These are phyloP conservation scores for Junonia oenone DNA, from an alignment of 2,888 invertebrate genomes.

Conservation along the genomic window DNA sequence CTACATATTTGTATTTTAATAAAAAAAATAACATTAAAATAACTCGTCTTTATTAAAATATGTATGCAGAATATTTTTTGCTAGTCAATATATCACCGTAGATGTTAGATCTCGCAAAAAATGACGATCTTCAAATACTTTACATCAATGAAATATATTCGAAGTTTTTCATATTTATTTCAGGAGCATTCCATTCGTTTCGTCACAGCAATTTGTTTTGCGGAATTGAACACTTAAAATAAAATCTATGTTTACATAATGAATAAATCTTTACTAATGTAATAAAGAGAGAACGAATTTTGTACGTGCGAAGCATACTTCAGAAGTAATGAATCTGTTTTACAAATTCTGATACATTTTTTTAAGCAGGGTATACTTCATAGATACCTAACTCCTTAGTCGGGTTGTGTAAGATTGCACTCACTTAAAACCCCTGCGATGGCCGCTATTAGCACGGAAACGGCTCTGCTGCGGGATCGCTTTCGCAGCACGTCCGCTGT, in stretches of 20 bases:
- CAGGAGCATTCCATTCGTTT: not conserved
- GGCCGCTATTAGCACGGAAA: no score
- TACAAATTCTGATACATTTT: no score
- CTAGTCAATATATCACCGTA: slow-evolving; percentile 4
- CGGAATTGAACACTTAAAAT: slow-evolving; percentile 18
- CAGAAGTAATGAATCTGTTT: no score
- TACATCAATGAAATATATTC: slow-evolving; percentile 16
- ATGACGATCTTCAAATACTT: slow-evolving; percentile 4
- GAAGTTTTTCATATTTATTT: slow-evolving; percentile 4
- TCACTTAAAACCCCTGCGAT: no score
- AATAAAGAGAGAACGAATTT: not conserved
- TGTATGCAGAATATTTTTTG: no score
- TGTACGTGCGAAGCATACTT: not conserved
- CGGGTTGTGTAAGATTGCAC: no score
- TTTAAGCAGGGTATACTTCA: no score
- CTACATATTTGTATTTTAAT: no score
- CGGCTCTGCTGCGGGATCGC: no score
- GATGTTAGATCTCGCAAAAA: not conserved
- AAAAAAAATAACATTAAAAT: not conserved
- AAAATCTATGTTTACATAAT: slow-evolving; percentile 17
- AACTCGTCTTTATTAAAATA: no score
- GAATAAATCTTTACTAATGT: not conserved
- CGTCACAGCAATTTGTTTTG: slow-evolving; percentile 14
- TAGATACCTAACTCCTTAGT: no score
- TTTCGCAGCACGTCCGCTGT: no score